Evolutionary conservation across 1,140 invertebrate genomes (phyloP).

Genomic region (Cotesia typhae): DNA sequence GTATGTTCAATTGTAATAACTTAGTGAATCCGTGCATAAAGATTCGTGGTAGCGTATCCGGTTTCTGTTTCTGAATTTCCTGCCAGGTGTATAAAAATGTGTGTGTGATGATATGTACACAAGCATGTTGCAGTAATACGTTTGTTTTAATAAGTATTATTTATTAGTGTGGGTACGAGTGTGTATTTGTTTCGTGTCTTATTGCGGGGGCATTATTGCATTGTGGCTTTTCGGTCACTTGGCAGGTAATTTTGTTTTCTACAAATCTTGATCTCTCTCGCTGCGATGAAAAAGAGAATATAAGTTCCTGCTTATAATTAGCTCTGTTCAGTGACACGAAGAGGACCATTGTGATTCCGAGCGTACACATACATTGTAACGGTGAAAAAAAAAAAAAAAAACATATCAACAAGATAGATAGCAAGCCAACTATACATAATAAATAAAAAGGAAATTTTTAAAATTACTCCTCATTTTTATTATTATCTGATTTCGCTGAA

Average conservation of each 20-base stretch:
- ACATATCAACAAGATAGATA: too few relatives aligned
- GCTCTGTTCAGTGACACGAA: conserved; percentile 19
- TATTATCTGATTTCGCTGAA: not conserved
- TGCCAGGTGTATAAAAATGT: conserved; percentile 39
- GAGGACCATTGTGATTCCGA: conserved; percentile 13
- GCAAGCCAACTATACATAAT: too few relatives aligned
- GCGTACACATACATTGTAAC: not conserved
- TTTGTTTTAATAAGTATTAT: conserved; percentile 3
- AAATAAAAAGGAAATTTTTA: not conserved
- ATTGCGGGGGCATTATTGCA: conserved; percentile 23
- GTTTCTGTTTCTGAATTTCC: conserved; percentile 47
- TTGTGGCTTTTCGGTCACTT: conserved; percentile 34
- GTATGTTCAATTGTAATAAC: conserved; percentile 35
- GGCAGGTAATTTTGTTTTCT: conserved; percentile 26
- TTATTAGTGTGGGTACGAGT: conserved; percentile 13
- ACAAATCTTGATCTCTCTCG: conserved; percentile 19
- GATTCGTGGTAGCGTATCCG: conserved; percentile 32
- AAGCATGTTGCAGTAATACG: not conserved
- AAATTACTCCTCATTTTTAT: conserved; percentile 7
- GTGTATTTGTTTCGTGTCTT: conserved; percentile 14
- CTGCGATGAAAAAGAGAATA: conserved; percentile 7
- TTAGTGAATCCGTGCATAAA: conserved; percentile 39
- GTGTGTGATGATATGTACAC: not conserved
- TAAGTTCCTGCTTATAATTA: conserved; percentile 31
- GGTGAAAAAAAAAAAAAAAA: not conserved